Percentiles rank a stretch among this genome's conserved stretches.
phyloP scores from a whole-genome alignment of 2,797 vertebrate species.

The Lepus oiostolus region DNA sequence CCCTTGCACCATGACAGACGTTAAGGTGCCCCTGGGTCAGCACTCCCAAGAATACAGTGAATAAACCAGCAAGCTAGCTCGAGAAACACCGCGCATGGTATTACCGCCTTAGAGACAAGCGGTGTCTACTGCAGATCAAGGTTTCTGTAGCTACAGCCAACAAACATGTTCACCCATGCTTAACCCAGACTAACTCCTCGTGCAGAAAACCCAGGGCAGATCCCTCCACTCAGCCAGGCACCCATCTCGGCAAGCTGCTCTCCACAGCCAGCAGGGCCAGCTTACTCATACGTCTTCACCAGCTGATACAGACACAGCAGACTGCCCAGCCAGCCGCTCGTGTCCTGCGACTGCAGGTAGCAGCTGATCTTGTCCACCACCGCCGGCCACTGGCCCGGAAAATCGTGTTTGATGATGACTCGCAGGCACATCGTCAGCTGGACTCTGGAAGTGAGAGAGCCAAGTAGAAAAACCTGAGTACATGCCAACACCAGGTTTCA shows the following conservation, averaged over 20 bases:
- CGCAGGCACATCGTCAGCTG: slow-evolving; percentile 98
- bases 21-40: neutral
- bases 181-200: neutral
- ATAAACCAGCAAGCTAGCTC: neutral
- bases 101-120: neutral
- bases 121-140: neutral
- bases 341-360: slow-evolving; percentile 95
- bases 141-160: neutral
- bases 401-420: slow-evolving; percentile 97
- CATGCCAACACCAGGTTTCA: slow-evolving; percentile 11
- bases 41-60: slow-evolving; percentile 47
- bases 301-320: slow-evolving; percentile 97
- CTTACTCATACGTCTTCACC: slow-evolving; percentile 99
- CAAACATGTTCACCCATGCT: neutral
- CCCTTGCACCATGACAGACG: neutral
- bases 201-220: neutral
- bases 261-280: slow-evolving; percentile 73
- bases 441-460: slow-evolving; percentile 87
- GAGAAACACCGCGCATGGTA: neutral
- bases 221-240: neutral
- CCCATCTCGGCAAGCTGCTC: slow-evolving; percentile 10
- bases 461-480: slow-evolving; percentile 34
- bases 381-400: slow-evolving; percentile 97
- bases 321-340: slow-evolving; percentile 96
- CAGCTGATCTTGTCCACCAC: slow-evolving; percentile 97